Evolutionary conservation across 2,797 vertebrate species (phyloP), one percentile per base, ranked within the genome.

Genomic region (Smutsia gigantea): DNA sequence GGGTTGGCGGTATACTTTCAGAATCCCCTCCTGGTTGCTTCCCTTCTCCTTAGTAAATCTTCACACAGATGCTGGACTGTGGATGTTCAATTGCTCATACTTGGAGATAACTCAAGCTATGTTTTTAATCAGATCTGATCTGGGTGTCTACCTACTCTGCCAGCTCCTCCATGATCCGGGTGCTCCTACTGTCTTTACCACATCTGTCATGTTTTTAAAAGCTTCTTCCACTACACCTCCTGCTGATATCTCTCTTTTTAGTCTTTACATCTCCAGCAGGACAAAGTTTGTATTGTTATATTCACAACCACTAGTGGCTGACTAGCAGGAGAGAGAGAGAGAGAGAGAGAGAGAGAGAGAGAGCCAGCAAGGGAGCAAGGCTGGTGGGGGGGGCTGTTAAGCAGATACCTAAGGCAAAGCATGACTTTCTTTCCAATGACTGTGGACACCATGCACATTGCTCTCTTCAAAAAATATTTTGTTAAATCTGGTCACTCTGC

Each of bases 251-350:
- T 25, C 71, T 95, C 53, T 23, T 94, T 92, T 95, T 83, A 91
- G 92, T 94, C 97, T 97, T 95, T 83, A 95, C 95, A 97, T 96
- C 97, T 96, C 97, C 90, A 90, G 87, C 93, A 96, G 97, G 94
- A 96, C 89, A 96, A 97, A 98, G 96, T 98, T 98, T 98, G 95
- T 95, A 97, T 92, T 97, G 95, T 97, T 71, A 94, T 49, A 91
- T 95, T 97, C 97, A 97, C 97, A 98, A 94, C 97, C 97, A 97
- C 97, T 97, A 97, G 96, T 97, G 96, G 97, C 94, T 98, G 94
- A 91, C 86, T 87, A 95, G 63, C 59, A 74, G 49, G 69, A 93
- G 66, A 64, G 61, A 31, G 77, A 21, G 0, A 42, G 83, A 66
- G 72, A 39, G 0, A 42, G 83, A 66, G 72, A 39, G 39, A 39